Percentiles rank a stretch among this genome's conserved stretches.
Conservation (phyloP, 2,113 vertebrate species). For the Glareola pratincola region DNA sequence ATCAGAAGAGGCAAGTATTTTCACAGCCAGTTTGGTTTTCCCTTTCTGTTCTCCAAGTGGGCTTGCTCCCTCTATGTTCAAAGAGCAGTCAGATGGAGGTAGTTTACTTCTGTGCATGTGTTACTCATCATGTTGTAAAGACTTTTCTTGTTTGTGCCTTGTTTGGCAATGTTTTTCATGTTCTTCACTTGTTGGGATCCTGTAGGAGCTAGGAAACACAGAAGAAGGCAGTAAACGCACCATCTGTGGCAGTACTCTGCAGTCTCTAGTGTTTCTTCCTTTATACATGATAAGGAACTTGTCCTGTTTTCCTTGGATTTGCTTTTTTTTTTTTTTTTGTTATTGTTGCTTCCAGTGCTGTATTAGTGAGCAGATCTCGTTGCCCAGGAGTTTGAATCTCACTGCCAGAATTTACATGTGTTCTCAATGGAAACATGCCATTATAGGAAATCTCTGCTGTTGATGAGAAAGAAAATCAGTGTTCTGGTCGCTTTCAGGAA, state of each 20-base stretch:
- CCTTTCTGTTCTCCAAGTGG: background rate
- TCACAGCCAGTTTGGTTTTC: background rate
- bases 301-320: background rate
- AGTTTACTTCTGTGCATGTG: background rate
- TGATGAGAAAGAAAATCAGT: background rate
- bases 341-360: background rate
- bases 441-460: background rate
- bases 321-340: background rate
- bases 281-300: background rate
- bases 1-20: background rate
- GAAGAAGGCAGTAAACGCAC: background rate
- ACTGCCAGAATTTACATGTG: background rate
- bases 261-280: background rate
- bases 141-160: background rate
- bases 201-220: background rate
- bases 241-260: background rate
- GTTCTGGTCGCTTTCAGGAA: background rate
- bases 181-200: background rate
- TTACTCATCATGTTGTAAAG: background rate
- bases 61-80: background rate
- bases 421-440: background rate
- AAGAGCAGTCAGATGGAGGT: background rate
- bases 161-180: background rate
- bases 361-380: background rate
- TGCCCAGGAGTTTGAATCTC: background rate